Evolutionary conservation across 2,113 vertebrate species (phyloP), one percentile per base, ranked within the genome.

Genomic region (Archocentrus centrarchus): DNA sequence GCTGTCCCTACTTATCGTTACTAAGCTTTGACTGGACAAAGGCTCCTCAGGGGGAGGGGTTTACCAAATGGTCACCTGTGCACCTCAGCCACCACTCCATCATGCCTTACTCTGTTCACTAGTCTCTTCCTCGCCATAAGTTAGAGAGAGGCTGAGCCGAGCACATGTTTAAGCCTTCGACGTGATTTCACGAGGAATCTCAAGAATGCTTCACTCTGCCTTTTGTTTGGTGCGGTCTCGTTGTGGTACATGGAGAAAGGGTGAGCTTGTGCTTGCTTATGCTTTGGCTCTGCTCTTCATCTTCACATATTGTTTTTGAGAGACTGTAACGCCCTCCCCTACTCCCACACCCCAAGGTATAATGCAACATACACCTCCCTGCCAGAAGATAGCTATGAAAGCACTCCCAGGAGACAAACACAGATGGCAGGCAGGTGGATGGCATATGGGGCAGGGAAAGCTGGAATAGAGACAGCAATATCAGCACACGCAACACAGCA

Each of bases 171-270:
- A 13, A 77, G 75, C 39, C 84, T 83, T 75, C n/a, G 58, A 22
- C 80, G 8, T 47, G 6, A 89, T 84, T 91, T 55, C 6, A 62
- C 27, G 3, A 86, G 88, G 92, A 94, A 95, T 94, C 85, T 80
- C 11, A 83, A 83, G 90, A 94, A 94, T 93, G 85, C 84, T 47
- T 80, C 68, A 13, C 22, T 39, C 18, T 59, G 80, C 57, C 57
- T 83, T 83, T 76, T 39, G 39, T 83, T 87, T 66, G 77, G 59
- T 89, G 81, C 91, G 77, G 70, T 86, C 79, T 78, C 77, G 59
- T 60, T 22, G 13, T 41, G 87, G 85, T 81, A 79, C 87, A 53
- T 2, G 10, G 77, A 64, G 57, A 57, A 35, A 53, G 17, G 24
- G n/a, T 17, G 55, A 77, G 68, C 78, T 63, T 59, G 6, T 66